Percentiles rank a stretch among this genome's conserved stretches.
Evolutionary conservation across 1,140 invertebrate genomes (phyloP).

Genomic region (Hestina assimilis): DNA sequence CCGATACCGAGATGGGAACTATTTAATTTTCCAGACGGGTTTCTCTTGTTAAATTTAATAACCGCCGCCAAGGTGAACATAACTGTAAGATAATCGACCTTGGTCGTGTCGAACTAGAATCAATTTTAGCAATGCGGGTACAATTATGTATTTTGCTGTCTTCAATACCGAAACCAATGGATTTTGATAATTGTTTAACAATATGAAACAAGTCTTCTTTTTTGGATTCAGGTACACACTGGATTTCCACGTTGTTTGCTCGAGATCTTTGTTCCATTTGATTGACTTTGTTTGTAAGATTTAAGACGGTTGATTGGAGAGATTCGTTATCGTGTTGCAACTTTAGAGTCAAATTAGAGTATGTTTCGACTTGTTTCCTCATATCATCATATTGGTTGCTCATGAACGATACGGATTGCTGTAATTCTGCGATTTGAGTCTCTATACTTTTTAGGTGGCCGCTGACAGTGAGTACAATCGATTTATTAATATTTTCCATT

Average conservation of each 20-base stretch:
- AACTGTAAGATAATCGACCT: slow-evolving; percentile 24
- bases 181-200: slow-evolving; percentile 10
- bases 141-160: slow-evolving; percentile 12
- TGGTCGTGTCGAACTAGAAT: slow-evolving; percentile 6
- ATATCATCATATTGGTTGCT: not conserved
- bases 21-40: slow-evolving; percentile 22
- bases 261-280: slow-evolving; percentile 9
- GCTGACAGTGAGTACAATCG: not conserved
- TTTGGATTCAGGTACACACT: slow-evolving; percentile 24
- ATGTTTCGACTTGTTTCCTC: not conserved
- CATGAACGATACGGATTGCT: not conserved
- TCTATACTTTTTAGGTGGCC: not conserved
- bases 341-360: not conserved
- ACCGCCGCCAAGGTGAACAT: slow-evolving; percentile 13
- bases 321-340: not conserved
- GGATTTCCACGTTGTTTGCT: slow-evolving; percentile 26
- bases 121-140: slow-evolving; percentile 16
- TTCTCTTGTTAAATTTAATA: slow-evolving; percentile 23
- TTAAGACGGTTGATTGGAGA: not conserved
- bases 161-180: slow-evolving; percentile 4
- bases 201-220: slow-evolving; percentile 23
- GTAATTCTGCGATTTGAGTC: not conserved
- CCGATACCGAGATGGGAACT: slow-evolving; percentile 3
- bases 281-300: not conserved
- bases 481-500: not conserved